Conservation (phyloP, 2,888 invertebrate species). For the Cryptosula pallasiana region DNA sequence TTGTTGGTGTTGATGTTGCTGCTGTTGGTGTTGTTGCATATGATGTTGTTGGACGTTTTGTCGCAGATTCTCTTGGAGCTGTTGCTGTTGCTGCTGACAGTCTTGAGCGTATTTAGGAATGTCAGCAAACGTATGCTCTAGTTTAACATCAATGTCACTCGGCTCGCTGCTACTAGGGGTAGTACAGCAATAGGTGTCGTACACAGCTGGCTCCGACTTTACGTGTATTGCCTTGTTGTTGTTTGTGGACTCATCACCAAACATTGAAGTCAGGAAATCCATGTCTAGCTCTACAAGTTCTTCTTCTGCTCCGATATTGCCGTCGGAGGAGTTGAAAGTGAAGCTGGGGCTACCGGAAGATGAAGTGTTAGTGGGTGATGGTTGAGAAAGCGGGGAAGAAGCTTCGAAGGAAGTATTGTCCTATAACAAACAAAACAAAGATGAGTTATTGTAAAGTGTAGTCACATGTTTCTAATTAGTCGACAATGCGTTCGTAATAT, state of each 20-base stretch:
- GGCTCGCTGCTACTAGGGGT: not conserved
- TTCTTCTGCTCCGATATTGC: no score
- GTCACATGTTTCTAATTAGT: no score
- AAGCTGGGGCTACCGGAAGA: not conserved
- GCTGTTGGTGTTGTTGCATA: not conserved
- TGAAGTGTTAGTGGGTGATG: not conserved
- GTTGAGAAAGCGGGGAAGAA: not conserved
- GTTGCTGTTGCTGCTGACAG: slow-evolving; percentile 25
- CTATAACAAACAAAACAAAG: no score
- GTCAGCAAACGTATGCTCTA: slow-evolving; percentile 13
- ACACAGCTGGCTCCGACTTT: slow-evolving; percentile 2
- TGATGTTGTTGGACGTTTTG: slow-evolving; percentile 25
- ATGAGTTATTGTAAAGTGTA: no score
- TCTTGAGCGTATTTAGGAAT: slow-evolving; percentile 23
- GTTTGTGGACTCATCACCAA: slow-evolving; percentile 7
- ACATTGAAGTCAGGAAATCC: slow-evolving; percentile 20
- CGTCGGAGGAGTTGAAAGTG: not conserved
- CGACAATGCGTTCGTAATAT: no score
- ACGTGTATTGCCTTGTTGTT: not conserved
- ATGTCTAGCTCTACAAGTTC: slow-evolving; percentile 8
- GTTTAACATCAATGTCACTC: slow-evolving; percentile 3
- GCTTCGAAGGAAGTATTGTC: no score
- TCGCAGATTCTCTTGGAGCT: slow-evolving; percentile 24
- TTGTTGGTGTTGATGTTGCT: slow-evolving; percentile 5
- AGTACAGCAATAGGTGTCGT: slow-evolving; percentile 2